Conservation (phyloP, 2,888 invertebrate species). For the Atrina japonica region DNA sequence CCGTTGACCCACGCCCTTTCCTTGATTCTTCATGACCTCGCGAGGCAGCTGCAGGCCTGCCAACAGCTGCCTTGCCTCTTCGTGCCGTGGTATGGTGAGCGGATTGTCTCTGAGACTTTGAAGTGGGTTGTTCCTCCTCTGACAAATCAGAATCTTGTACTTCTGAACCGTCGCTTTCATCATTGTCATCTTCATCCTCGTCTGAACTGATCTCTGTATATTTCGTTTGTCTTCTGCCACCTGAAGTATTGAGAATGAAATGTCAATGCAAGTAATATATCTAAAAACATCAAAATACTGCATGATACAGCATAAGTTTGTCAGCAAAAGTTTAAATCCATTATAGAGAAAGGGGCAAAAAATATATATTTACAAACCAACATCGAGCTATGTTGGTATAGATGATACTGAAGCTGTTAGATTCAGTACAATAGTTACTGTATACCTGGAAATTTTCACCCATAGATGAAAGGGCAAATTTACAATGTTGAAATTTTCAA, state of each 20-base stretch:
- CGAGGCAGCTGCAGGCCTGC: neutral
- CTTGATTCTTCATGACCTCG: neutral
- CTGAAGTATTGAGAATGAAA: too few relatives aligned
- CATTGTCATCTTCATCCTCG: constrained; percentile 37
- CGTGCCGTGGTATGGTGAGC: constrained; percentile 28
- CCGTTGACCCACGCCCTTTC: neutral
- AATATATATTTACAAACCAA: too few relatives aligned
- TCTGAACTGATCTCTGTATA: constrained; percentile 4
- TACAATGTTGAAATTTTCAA: too few relatives aligned
- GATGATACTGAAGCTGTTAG: too few relatives aligned
- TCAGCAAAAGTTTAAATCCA: neutral
- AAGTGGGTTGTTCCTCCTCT: constrained; percentile 39
- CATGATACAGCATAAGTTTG: too few relatives aligned
- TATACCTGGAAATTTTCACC: too few relatives aligned
- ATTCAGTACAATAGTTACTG: too few relatives aligned
- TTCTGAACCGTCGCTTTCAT: constrained; percentile 27
- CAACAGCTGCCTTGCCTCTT: constrained; percentile 27
- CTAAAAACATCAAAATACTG: too few relatives aligned
- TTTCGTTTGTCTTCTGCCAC: neutral
- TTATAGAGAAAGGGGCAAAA: too few relatives aligned
- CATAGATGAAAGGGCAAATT: too few relatives aligned
- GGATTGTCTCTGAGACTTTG: constrained; percentile 48
- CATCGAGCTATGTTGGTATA: too few relatives aligned
- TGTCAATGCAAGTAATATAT: too few relatives aligned
- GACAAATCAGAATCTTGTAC: constrained; percentile 22